Percentiles rank a stretch among this genome's conserved stretches.
phyloP scores from a whole-genome alignment of 2,888 invertebrate species.

The Spicauda simplicius region DNA sequence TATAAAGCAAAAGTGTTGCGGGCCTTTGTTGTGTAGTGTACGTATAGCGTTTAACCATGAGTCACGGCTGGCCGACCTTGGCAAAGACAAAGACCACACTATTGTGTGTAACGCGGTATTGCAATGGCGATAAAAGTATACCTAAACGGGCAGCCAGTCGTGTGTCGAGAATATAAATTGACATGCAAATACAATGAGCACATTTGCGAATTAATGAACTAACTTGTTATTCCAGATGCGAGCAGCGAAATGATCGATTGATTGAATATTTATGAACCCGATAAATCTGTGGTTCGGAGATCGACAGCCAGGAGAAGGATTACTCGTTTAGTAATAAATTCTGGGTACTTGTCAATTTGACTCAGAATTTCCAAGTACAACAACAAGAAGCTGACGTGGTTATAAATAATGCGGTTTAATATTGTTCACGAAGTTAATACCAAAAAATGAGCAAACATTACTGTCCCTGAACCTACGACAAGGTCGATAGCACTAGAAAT shows the following conservation, averaged over 20 bases:
- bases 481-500: conserved; percentile 2
- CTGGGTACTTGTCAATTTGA: conserved; percentile 13
- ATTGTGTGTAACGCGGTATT: conserved; percentile 63
- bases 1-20: conserved; percentile 31
- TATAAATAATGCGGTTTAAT: background rate
- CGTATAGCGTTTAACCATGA: conserved; percentile 45
- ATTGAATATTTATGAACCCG: conserved; percentile 42
- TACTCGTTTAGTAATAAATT: conserved; percentile 26
- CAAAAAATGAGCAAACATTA: background rate
- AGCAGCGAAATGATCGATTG: conserved; percentile 38
- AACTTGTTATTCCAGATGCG: conserved; percentile 43
- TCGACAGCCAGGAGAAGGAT: conserved; percentile 1
- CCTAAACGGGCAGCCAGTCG: conserved; percentile 60
- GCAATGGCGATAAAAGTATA: conserved; percentile 69
- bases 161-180: conserved; percentile 63
- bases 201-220: conserved; percentile 55
- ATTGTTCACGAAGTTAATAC: conserved; percentile 4
- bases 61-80: conserved; percentile 66
- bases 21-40: conserved; percentile 23
- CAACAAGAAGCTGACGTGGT: conserved; percentile 6
- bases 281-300: conserved; percentile 9
- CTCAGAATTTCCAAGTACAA: conserved; percentile 8
- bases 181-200: conserved; percentile 49
- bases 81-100: conserved; percentile 74
- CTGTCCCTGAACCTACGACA: conserved; percentile 5